Evolutionary conservation across 2,888 invertebrate genomes (phyloP), one percentile per base, ranked within the genome.

Genomic region (Lasioglossum malachurum): DNA sequence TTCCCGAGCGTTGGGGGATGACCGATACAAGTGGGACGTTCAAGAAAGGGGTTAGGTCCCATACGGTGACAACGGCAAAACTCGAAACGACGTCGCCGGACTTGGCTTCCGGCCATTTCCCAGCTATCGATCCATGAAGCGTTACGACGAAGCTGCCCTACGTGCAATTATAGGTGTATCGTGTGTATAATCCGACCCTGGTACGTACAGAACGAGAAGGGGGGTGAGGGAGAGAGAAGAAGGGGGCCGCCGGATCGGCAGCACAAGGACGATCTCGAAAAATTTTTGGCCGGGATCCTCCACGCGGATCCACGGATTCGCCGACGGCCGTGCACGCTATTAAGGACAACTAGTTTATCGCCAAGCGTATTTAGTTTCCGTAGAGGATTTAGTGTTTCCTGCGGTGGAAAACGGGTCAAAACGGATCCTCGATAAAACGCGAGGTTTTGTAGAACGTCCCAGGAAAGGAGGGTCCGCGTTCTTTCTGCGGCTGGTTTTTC

Each of bases 101-200:
- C 94, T 94, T 94, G 94, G 94, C 94, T 94, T 94, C 94, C 94
- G 94, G 94, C 94, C 94, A 94, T 94, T 94, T 94, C 93, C 94
- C 90, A 92, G 93, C 94, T 94, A 94, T 94, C 94, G 94, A 94
- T 94, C 94, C 94, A 92, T 93, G 92, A 94, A 94, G 93, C 93
- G 94, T 94, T 94, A 94, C 93, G 92, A 92, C 93, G 91, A 93
- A 91, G 91, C 89, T 92, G 92, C 93, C 92, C 92, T 92, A 93
- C 91, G 93, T 94, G 93, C 93, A 94, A 94, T 94, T 94, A 94
- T 94, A 94, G 93, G 92, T 93, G 93, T 94, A 94, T 93, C 93
- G 91, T 93, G 88, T 91, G 90, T 90, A 83, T 88, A 89, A 87
- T 87, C 84, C 84, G 84, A 75, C 83, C 83, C 87, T 86, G 82